Percentiles rank a stretch among this genome's conserved stretches.
These are phyloP conservation scores for Murina feae DNA, from an alignment of 2,113 vertebrate species.

Conservation along the genomic window DNA sequence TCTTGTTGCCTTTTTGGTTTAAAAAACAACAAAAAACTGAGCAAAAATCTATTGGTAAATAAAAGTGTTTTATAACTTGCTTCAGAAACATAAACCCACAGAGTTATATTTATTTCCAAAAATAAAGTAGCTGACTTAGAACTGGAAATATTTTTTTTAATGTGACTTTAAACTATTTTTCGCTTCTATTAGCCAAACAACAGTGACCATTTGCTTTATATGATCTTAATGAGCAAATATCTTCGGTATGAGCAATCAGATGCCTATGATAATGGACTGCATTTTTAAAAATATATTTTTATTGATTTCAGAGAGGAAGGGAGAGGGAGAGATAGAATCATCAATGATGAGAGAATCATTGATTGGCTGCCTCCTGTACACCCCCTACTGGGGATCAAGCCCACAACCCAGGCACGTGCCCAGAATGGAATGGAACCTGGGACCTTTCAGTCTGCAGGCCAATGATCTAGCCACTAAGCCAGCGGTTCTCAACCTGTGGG, in stretches of 20 bases:
- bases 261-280: neutral
- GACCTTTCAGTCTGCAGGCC: too few relatives aligned
- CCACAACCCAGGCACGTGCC: too few relatives aligned
- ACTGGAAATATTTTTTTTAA: neutral
- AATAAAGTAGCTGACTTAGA: neutral
- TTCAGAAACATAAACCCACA: neutral
- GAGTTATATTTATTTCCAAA: constrained; percentile 10
- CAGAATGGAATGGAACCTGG: too few relatives aligned
- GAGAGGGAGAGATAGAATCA: too few relatives aligned
- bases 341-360: too few relatives aligned
- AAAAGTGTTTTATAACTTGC: neutral
- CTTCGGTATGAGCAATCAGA: constrained; percentile 4
- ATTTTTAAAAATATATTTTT: neutral
- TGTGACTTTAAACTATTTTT: neutral
- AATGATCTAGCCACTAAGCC: too few relatives aligned
- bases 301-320: too few relatives aligned
- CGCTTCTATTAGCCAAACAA: neutral
- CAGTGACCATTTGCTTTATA: neutral
- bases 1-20: neutral
- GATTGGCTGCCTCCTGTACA: too few relatives aligned
- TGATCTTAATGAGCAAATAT: neutral
- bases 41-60: constrained; percentile 1
- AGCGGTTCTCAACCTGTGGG: too few relatives aligned
- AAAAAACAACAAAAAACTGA: neutral
- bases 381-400: too few relatives aligned